Percentiles rank a stretch among this genome's conserved stretches.
These are phyloP conservation scores for Sebastes schlegelii DNA, from an alignment of 2,113 vertebrate species.

Conservation along the genomic window DNA sequence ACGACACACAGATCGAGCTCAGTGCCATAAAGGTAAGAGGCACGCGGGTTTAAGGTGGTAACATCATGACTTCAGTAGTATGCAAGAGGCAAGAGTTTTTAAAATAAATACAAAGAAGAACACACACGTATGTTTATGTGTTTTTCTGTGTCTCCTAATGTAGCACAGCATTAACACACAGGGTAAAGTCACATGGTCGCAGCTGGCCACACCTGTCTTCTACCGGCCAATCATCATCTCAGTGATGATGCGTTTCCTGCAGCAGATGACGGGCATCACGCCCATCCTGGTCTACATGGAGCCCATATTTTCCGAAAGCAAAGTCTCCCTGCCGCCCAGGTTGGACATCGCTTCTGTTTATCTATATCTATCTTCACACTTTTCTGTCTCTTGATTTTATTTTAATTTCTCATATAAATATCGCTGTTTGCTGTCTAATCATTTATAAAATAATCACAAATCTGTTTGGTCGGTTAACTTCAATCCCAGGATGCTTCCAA, in stretches of 20 bases:
- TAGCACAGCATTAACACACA: constrained; percentile 76
- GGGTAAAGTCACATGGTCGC: constrained; percentile 78
- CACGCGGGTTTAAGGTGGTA: not conserved
- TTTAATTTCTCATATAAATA: not conserved
- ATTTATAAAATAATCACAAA: not conserved
- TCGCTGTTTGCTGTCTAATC: not conserved
- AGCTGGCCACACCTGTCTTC: constrained; percentile 84
- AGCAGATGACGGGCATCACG: constrained; percentile 95
- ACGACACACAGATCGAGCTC: constrained; percentile 83
- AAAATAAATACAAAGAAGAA: not conserved
- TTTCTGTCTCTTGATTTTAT: not conserved
- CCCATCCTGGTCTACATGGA: constrained; percentile 93
- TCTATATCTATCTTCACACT: not conserved
- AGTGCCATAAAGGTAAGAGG: constrained; percentile 80
- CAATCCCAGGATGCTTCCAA: not conserved
- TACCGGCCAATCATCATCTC: constrained; percentile 91
- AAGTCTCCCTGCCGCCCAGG: constrained; percentile 83
- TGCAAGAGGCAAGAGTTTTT: no score
- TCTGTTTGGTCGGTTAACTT: not conserved
- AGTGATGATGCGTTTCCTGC: constrained; percentile 91
- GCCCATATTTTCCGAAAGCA: constrained; percentile 88
- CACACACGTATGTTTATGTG: not conserved
- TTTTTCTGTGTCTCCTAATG: constrained; percentile 23
- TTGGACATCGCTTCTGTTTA: constrained; percentile 7
- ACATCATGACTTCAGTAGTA: not conserved